Conservation (phyloP, 2,888 invertebrate species). For the Ormyrus rosae region DNA sequence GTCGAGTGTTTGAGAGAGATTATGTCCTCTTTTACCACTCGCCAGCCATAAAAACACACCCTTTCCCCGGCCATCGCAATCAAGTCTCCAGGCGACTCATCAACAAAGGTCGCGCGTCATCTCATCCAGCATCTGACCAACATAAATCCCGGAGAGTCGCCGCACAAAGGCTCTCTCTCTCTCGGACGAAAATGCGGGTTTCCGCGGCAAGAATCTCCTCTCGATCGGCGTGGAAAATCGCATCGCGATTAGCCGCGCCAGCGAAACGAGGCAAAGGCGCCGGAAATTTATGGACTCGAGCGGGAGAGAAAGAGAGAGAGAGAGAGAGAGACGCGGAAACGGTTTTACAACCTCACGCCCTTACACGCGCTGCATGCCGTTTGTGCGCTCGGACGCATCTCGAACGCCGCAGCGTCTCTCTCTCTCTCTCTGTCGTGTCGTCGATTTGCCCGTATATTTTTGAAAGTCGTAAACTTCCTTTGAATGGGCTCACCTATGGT, state of each 20-base stretch:
- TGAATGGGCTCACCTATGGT: neutral
- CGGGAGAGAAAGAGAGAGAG: neutral
- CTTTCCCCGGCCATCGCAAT: too few species aligned
- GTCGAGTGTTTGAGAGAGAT: too few species aligned
- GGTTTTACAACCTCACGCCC: constrained; percentile 26
- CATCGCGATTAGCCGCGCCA: constrained; percentile 28
- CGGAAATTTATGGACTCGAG: constrained; percentile 48
- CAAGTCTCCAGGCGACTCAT: too few species aligned
- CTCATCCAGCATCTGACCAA: constrained; percentile 24
- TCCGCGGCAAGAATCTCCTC: constrained; percentile 9
- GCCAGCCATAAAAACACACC: too few species aligned
- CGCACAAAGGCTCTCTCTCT: neutral
- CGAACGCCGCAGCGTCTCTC: too few species aligned
- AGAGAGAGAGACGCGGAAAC: constrained; percentile 18
- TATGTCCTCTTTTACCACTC: too few species aligned
- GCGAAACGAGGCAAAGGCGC: neutral
- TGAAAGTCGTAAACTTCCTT: neutral
- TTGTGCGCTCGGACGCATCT: neutral
- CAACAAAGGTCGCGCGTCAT: too few species aligned
- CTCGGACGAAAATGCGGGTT: constrained; percentile 18
- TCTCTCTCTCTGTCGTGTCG: too few species aligned
- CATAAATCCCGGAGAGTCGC: constrained; percentile 25
- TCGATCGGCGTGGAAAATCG: constrained; percentile 44
- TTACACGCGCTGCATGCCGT: neutral
- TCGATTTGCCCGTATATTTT: neutral